Percentiles rank a stretch among this genome's conserved stretches.
These are phyloP conservation scores for Paracanthobrama guichenoti DNA, from an alignment of 2,113 vertebrate genomes.

Conservation along the genomic window DNA sequence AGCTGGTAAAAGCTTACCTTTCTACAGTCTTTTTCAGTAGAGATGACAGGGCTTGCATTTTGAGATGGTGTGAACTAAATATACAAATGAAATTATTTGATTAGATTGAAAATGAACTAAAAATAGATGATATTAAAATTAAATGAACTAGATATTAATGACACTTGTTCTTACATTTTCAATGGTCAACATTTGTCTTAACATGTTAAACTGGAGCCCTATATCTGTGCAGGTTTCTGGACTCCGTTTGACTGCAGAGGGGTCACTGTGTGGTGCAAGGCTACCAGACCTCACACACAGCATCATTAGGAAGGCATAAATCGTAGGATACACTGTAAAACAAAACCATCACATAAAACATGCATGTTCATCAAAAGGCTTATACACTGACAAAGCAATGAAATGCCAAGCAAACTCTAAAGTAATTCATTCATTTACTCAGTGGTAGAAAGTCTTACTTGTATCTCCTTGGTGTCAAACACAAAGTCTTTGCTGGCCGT, in stretches of 20 bases:
- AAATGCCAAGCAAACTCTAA: background rate
- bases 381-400: background rate
- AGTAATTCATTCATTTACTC: background rate
- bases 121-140: no score
- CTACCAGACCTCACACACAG: slow-evolving; percentile 7
- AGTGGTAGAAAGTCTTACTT: slow-evolving; percentile 30
- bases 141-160: background rate
- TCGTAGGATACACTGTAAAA: slow-evolving; percentile 16
- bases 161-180: slow-evolving; percentile 4
- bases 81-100: background rate
- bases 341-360: background rate
- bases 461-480: background rate
- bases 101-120: background rate
- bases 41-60: background rate
- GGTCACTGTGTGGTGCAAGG: background rate
- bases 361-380: background rate
- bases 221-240: background rate
- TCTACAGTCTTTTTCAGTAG: background rate
- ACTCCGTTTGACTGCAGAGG: background rate
- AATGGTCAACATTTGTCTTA: background rate
- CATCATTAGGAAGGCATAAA: background rate
- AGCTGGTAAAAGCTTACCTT: background rate
- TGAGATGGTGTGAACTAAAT: background rate
- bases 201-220: background rate
- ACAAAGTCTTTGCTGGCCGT: background rate